Conservation (phyloP, 2,797 vertebrate genomes). For the Perdix hodgsoniae region DNA sequence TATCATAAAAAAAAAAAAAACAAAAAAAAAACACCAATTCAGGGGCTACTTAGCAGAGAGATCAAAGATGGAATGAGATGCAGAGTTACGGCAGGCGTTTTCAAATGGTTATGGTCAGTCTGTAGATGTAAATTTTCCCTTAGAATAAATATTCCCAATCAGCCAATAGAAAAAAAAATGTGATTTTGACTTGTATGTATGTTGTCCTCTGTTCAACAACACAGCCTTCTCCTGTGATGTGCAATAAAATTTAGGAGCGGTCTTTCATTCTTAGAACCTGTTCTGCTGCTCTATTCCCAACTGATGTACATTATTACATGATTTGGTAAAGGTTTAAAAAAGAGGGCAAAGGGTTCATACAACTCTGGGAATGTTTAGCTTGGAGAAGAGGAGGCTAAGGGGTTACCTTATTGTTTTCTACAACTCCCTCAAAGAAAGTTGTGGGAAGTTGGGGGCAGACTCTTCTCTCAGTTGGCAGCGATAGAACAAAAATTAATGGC, state of each 20-base stretch:
- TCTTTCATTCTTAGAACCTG: background rate
- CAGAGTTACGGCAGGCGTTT: background rate
- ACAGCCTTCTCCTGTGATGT: background rate
- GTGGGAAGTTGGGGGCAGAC: no score
- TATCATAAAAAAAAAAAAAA: background rate
- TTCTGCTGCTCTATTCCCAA: background rate
- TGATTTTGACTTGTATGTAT: background rate
- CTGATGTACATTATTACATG: background rate
- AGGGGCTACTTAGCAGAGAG: background rate
- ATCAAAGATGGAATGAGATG: background rate
- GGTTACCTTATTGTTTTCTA: no score
- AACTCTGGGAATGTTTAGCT: no score
- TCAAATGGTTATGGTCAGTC: background rate
- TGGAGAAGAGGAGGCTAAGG: no score
- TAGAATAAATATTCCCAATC: background rate
- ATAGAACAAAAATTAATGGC: no score
- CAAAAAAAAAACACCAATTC: background rate
- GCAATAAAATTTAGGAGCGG: background rate
- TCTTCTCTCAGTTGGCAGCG: no score
- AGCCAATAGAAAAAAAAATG: background rate
- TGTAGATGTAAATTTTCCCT: background rate
- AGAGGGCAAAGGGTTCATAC: background rate
- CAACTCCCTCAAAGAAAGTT: no score
- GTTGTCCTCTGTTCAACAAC: background rate
- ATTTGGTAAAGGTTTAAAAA: background rate